A percentile compares a stretch with the other conserved stretches of the same genome.
phyloP scores from a whole-genome alignment of 1,140 invertebrate species.

The Euura saliciscinereae region DNA sequence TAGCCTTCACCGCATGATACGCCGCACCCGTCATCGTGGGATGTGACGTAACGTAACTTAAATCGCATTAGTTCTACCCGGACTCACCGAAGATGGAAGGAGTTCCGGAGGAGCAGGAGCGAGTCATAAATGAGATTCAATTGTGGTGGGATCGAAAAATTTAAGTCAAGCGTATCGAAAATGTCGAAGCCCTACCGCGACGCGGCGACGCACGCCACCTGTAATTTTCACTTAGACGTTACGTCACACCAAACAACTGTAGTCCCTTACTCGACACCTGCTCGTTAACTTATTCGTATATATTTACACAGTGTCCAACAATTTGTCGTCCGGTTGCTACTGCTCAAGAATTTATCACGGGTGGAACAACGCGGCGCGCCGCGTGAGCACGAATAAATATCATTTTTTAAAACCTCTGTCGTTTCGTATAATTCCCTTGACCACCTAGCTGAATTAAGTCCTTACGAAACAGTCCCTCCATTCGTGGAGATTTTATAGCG shows the following conservation, averaged over 20 bases:
- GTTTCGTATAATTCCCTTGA: background rate
- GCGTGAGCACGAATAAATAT: slow-evolving; percentile 4
- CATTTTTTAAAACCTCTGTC: background rate
- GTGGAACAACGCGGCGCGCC: background rate
- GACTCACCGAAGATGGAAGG: no score
- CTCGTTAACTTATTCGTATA: background rate
- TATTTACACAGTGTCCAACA: background rate
- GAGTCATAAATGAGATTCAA: no score
- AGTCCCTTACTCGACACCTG: background rate
- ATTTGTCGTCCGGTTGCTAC: background rate
- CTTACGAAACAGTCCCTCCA: background rate
- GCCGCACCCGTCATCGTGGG: no score
- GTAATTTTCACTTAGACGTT: background rate
- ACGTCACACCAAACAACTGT: background rate
- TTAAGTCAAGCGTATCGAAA: no score
- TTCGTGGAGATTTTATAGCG: background rate
- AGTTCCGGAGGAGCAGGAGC: no score
- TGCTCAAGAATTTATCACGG: slow-evolving; percentile 3
- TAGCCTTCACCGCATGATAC: no score
- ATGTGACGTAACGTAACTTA: no score
- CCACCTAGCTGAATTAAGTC: background rate
- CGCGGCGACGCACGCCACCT: background rate
- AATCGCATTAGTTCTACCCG: no score
- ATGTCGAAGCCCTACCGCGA: no score
- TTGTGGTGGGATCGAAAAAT: no score